Conservation (phyloP, 2,888 invertebrate genomes). For the Stenurella melanura region DNA sequence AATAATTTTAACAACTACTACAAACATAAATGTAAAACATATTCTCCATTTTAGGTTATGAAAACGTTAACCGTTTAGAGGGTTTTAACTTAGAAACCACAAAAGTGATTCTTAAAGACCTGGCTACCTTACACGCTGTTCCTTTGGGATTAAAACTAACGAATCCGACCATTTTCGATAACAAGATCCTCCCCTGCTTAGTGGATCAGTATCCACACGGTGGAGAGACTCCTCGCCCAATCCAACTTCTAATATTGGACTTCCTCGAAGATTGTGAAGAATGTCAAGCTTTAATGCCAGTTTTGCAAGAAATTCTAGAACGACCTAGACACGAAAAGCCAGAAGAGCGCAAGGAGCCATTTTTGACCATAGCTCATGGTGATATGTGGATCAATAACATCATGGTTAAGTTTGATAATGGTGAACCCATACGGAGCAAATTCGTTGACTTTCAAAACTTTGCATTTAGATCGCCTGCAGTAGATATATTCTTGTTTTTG, state of each 20-base stretch:
- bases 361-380: conserved; percentile 74
- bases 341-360: conserved; percentile 69
- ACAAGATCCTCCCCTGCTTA: conserved; percentile 61
- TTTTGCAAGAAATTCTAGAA: not conserved
- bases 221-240: not conserved
- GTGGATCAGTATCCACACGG: not conserved
- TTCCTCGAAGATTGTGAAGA: conserved; percentile 8
- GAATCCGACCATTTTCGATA: conserved; percentile 68
- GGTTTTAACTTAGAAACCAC: conserved; percentile 73
- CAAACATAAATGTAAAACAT: not conserved
- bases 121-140: conserved; percentile 75
- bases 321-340: conserved; percentile 18
- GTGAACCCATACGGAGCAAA: conserved; percentile 51
- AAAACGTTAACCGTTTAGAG: conserved; percentile 69
- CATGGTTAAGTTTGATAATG: conserved; percentile 71
- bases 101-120: conserved; percentile 69
- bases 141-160: conserved; percentile 73
- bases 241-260: not conserved
- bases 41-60: conserved; percentile 66
- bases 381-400: conserved; percentile 79
- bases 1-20: no score
- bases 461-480: conserved; percentile 73
- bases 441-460: conserved; percentile 78
- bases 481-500: conserved; percentile 76
- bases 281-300: not conserved